These are phyloP conservation scores for Holothuria scabra DNA, from an alignment of 53 echinoderm and acorn worm species.

Conservation along the genomic window DNA sequence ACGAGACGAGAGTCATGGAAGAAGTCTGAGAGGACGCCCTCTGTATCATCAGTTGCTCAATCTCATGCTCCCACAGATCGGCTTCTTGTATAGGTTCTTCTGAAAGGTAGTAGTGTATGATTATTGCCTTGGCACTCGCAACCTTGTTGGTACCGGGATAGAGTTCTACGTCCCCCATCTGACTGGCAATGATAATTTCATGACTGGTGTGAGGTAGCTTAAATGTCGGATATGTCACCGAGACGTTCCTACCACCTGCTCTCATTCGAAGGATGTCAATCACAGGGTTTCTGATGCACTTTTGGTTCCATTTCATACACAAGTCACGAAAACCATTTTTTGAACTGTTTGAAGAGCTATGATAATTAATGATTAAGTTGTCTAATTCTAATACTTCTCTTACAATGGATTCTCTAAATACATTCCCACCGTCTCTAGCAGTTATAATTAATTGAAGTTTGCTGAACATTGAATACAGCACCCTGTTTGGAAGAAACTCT, in stretches of 20 bases:
- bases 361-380: slow-evolving; percentile 50
- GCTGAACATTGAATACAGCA: slow-evolving; percentile 70
- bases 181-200: slow-evolving; percentile 61
- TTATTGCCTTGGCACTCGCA: slow-evolving; percentile 63
- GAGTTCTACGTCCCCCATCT: slow-evolving; percentile 73
- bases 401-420: slow-evolving; percentile 65
- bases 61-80: slow-evolving; percentile 62
- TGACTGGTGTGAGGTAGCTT: slow-evolving; percentile 39
- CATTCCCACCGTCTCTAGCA: slow-evolving; percentile 70
- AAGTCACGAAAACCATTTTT: slow-evolving; percentile 54
- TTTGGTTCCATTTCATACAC: slow-evolving; percentile 84
- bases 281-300: slow-evolving; percentile 77
- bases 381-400: slow-evolving; percentile 73
- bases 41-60: slow-evolving; percentile 46
- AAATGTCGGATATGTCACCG: slow-evolving; percentile 71
- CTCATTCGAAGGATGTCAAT: slow-evolving; percentile 70
- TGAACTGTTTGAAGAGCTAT: slow-evolving; percentile 6
- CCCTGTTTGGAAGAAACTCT: slow-evolving; percentile 87
- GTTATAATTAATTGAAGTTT: slow-evolving; percentile 75
- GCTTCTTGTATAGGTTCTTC: slow-evolving; percentile 23
- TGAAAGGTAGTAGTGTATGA: slow-evolving; percentile 72
- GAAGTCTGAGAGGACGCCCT: slow-evolving; percentile 28
- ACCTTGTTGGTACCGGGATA: slow-evolving; percentile 60
- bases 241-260: slow-evolving; percentile 50
- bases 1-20: slow-evolving; percentile 51